Evolutionary conservation across 2,797 vertebrate genomes (phyloP), one percentile per base, ranked within the genome.

Genomic region (Falco biarmicus): DNA sequence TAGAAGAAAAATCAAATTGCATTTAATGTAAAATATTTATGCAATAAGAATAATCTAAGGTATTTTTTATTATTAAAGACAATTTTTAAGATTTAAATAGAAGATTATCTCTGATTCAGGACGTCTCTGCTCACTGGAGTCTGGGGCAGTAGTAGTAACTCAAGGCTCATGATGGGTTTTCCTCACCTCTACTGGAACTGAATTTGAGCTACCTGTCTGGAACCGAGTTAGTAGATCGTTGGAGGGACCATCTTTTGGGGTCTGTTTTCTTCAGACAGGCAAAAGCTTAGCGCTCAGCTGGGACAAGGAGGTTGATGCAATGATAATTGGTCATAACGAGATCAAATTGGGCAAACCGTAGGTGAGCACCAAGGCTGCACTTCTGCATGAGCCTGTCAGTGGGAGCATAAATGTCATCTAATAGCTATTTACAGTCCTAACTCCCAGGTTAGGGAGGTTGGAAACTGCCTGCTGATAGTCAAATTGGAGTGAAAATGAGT

Each of bases 1-100:
- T 32, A 51, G 48, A 59, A 76, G 50, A 11, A 65, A 86, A 84
- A 75, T 54, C 4, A 8, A 56, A 37, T 17, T 63, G 10, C 13
- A 20, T 53, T 78, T 45, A 9, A 60, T 21, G 39, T 11, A 17
- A 26, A 79, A 63, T 17, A 13, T 26, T 15, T 45, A 20, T 10
- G 7, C 21, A 28, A 68, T 19, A 47, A 71, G 53, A 92, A 63
- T 0, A 18, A 54, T 10, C 9, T 6, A 6, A 0, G 1, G 4
- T 32, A 6, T 17, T 47, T 60, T 34, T 53, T 59, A 15, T 51
- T 32, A 25, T 63, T 56, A 10, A 2, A 4, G 9, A 10, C 15
- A 59, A 11, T 22, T 63, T 84, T 15, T 10, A 93, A 76, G 26
- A 57, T 47, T 17, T 32, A 60, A 71, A 31, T 28, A 15, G 37